Evolutionary conservation across 2,797 vertebrate genomes (phyloP).

Genomic region (Chrysocyon brachyurus): DNA sequence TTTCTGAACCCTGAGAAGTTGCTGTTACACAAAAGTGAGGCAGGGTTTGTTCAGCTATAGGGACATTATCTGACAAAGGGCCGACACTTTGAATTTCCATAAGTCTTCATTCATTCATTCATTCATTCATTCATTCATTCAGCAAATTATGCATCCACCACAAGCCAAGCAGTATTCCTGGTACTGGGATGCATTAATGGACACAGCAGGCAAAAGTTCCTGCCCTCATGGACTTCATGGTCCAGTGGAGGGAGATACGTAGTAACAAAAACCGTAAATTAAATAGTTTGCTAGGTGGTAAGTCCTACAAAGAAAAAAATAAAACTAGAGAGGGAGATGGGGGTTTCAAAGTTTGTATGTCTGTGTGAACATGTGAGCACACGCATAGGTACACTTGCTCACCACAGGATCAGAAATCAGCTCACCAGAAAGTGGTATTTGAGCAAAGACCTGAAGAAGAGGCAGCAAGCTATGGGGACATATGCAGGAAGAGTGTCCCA

Average conservation of each 20-base stretch:
- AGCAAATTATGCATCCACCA: background rate
- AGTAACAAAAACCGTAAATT: background rate
- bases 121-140: background rate
- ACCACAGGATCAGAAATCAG: background rate
- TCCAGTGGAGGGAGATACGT: background rate
- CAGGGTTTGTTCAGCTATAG: constrained; percentile 32
- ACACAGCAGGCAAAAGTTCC: background rate
- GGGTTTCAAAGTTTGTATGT: background rate
- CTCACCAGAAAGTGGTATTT: background rate
- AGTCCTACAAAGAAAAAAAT: background rate
- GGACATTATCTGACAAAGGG: constrained; percentile 1
- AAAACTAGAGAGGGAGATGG: background rate
- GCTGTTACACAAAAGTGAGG: background rate
- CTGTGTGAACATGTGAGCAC: background rate
- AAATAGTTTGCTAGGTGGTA: background rate
- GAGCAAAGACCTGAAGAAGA: background rate
- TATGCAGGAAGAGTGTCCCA: background rate
- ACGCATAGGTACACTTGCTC: background rate
- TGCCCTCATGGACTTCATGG: background rate
- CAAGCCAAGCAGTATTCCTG: background rate
- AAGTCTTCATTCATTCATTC: background rate
- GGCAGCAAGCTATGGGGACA: background rate
- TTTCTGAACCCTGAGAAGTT: constrained; percentile 28
- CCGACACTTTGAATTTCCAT: constrained; percentile 4
- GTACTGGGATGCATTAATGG: background rate